Conservation (phyloP, 2,797 vertebrate species). For the Coracias cyanogaster region DNA sequence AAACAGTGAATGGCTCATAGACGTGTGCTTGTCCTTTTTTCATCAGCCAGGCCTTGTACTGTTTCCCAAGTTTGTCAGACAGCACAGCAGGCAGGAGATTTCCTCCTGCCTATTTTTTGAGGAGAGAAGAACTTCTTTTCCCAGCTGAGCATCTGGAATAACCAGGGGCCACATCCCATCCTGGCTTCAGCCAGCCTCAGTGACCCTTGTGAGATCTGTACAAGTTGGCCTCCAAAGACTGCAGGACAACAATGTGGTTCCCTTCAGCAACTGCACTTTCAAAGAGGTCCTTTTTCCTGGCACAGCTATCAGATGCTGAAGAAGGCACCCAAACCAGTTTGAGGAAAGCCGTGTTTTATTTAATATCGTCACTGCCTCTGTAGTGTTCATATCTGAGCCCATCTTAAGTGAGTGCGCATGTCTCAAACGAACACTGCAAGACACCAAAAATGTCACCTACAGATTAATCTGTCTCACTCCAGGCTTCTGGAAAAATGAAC, state of each 20-base stretch:
- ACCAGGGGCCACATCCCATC: neutral
- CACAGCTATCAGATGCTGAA: neutral
- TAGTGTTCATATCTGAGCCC: neutral
- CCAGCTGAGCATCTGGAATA: neutral
- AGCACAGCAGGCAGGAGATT: neutral
- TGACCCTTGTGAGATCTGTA: neutral
- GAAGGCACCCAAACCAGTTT: neutral
- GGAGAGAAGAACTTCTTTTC: neutral
- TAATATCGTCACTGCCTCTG: neutral
- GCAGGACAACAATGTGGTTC: neutral
- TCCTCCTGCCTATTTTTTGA: neutral
- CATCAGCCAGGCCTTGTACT: neutral
- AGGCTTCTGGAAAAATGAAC: neutral
- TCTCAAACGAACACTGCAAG: neutral
- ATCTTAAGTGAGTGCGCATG: neutral
- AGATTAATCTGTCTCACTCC: constrained; percentile 13
- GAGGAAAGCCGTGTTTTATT: neutral
- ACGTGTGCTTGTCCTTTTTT: neutral
- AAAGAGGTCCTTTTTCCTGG: neutral
- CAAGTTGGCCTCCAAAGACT: neutral
- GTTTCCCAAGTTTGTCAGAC: neutral
- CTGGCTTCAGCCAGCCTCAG: neutral
- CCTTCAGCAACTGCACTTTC: neutral
- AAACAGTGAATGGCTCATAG: neutral
- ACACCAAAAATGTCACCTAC: constrained; percentile 12